A percentile compares a stretch with the other conserved stretches of the same genome.
These are phyloP conservation scores for Pseudomyrmex pallidus DNA, from an alignment of 1,140 invertebrate species.

Conservation along the genomic window DNA sequence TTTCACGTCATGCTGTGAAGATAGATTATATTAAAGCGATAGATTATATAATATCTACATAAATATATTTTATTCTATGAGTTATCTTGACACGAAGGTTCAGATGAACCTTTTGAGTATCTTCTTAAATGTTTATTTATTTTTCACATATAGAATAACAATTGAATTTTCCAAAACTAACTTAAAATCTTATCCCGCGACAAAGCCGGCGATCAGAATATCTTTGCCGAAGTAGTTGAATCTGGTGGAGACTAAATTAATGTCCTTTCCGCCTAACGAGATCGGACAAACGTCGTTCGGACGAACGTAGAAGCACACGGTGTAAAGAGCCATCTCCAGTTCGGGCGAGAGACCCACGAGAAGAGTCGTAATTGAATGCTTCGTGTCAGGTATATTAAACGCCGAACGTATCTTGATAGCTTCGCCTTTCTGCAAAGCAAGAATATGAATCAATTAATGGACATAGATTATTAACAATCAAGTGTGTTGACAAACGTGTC, in stretches of 20 bases:
- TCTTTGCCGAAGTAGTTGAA: slow-evolving; percentile 84
- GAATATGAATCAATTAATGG: slow-evolving; percentile 5
- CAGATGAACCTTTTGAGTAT: background rate
- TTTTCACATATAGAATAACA: slow-evolving; percentile 24
- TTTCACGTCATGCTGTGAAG: background rate
- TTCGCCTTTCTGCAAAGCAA: slow-evolving; percentile 82
- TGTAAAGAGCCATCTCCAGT: slow-evolving; percentile 90
- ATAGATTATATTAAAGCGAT: slow-evolving; percentile 14
- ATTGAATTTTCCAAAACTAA: slow-evolving; percentile 59
- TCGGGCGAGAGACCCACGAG: slow-evolving; percentile 90
- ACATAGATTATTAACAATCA: background rate
- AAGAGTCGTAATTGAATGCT: slow-evolving; percentile 86
- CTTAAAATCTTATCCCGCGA: slow-evolving; percentile 23
- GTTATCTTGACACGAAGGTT: slow-evolving; percentile 5
- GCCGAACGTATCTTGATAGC: slow-evolving; percentile 85
- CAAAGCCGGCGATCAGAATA: slow-evolving; percentile 79
- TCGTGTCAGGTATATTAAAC: slow-evolving; percentile 81
- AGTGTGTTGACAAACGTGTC: background rate
- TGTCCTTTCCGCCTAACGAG: slow-evolving; percentile 80
- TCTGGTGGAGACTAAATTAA: slow-evolving; percentile 82
- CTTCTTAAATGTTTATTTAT: slow-evolving; percentile 10
- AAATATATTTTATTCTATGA: slow-evolving; percentile 7
- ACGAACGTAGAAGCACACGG: slow-evolving; percentile 87
- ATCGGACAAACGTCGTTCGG: slow-evolving; percentile 85
- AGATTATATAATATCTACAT: background rate